phyloP scores from a whole-genome alignment of 2,888 invertebrate genomes.

The Panopea generosa region DNA sequence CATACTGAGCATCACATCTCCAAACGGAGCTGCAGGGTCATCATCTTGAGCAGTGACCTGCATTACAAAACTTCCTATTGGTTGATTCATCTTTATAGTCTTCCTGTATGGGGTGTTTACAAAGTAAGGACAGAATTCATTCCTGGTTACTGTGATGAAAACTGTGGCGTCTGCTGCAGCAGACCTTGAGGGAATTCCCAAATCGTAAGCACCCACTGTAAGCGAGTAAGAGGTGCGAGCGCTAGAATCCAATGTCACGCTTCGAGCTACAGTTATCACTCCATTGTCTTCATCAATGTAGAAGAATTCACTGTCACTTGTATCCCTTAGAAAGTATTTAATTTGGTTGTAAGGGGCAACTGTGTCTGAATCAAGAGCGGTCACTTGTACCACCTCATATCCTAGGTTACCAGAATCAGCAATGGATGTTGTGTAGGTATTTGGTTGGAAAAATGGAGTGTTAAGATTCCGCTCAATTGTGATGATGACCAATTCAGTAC shows the following conservation, averaged over 20 bases:
- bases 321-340: slow-evolving; percentile 53
- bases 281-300: slow-evolving; percentile 70
- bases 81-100: slow-evolving; percentile 32
- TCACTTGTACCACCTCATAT: slow-evolving; percentile 56
- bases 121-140: slow-evolving; percentile 55
- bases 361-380: slow-evolving; percentile 66
- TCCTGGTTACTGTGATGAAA: slow-evolving; percentile 61
- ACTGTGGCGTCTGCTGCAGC: slow-evolving; percentile 57
- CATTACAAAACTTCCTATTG: slow-evolving; percentile 42
- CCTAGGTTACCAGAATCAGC: slow-evolving; percentile 64
- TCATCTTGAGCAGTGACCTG: slow-evolving; percentile 47
- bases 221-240: slow-evolving; percentile 24
- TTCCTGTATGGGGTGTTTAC: slow-evolving; percentile 37
- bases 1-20: slow-evolving; percentile 57
- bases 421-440: slow-evolving; percentile 43
- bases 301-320: slow-evolving; percentile 64
- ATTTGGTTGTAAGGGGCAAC: slow-evolving; percentile 68
- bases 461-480: slow-evolving; percentile 65
- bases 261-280: slow-evolving; percentile 68
- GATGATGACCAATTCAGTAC: slow-evolving; percentile 66
- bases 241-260: slow-evolving; percentile 68
- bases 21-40: slow-evolving; percentile 65
- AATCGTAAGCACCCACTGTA: slow-evolving; percentile 66
- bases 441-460: slow-evolving; percentile 57
- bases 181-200: slow-evolving; percentile 54